Base-by-base conservation (phyloP, 2,888 invertebrate genomes). In the Drosophila cracens region DNA sequence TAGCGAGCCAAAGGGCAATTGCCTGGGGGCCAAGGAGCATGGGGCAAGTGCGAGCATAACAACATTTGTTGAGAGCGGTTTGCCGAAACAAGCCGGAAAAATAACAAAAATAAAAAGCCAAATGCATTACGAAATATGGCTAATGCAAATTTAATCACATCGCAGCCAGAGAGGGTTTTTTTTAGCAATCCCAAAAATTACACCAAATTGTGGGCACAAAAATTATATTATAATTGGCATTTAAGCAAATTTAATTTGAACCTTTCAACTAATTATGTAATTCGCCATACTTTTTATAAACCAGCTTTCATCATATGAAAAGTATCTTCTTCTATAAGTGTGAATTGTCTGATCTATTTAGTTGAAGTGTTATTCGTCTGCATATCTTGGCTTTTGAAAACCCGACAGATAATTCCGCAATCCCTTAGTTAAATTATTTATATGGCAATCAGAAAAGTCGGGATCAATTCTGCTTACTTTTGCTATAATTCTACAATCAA, bases 141-240 rank as follows among this genome's bases (percentile, higher is more conserved):
- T 74, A 82, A 83, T 85, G 80, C 51, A 62, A 71, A 74, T 84
- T 87, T 88, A 85, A 85, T 76, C 58, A 74, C 29, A 11, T n/a
- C 49, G 27, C 31, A 6, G n/a, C 2, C 27, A 2, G 25, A 7
- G 13, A 29, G 18, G 13, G 18, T 0, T n/a, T n/a, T n/a, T n/a
- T n/a, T n/a, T n/a, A 27, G 48, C 2, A 33, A 27, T 29, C 11
- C 18, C 54, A 6, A 25, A 29, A 38, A 13, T 31, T 13, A 25
- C 6, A 18, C 13, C 10, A 16, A 25, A 11, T 21, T 21, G 16
- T 57, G 29, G n/a, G 2, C 10, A 40, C 8, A n/a, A 16, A 31
- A 43, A 29, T 40, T 31, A 57, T 31, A 4, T 27, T n/a, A 29
- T 16, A 56, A 57, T 57, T 27, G 13, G 18, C 36, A 38, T 36